Evolutionary conservation across 2,888 invertebrate genomes (phyloP), one percentile per base, ranked within the genome.

Genomic region (Pegoplata infirma): DNA sequence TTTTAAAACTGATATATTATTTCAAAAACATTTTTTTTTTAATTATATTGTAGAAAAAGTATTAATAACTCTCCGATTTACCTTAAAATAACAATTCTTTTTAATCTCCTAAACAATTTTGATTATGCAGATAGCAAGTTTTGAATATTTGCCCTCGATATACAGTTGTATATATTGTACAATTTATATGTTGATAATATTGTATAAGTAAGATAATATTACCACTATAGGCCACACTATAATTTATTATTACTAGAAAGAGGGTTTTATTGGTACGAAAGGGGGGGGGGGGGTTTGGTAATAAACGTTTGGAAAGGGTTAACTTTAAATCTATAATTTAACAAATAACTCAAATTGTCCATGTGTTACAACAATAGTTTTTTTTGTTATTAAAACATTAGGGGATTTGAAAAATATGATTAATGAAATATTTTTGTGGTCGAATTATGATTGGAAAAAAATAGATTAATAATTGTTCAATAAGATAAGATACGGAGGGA

Each of bases 181-280:
- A 51, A 51, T 53, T n/a, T n/a, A n/a, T n/a, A 25, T 47, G 44
- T 59, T 64, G 73, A 73, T 73, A 73, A 73, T 59, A 66, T 44
- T 73, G 58, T 73, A 51, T 66, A 32, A 66, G 44, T 66, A 73
- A 73, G 66, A 66, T 66, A 66, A 73, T 66, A 44, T 55, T 23
- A 46, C n/a, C 14, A 72, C 55, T 72, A 56, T 36, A 25, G 32
- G 47, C 28, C 32, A 63, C 8, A 59, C n/a, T 4, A 2, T 40
- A 40, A n/a, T n/a, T n/a, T n/a, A n/a, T n/a, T n/a, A n/a, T 32
- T 10, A 28, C n/a, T n/a, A n/a, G n/a, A n/a, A n/a, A 36, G 2
- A 36, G 4, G 12, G 2, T n/a, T n/a, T 40, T 3, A n/a, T 40
- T 1, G 10, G 36, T 40, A n/a, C 2, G 2, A 12, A n/a, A 40